Evolutionary conservation across 2,113 vertebrate species (phyloP).

Genomic region (Oreochromis spilurus): DNA sequence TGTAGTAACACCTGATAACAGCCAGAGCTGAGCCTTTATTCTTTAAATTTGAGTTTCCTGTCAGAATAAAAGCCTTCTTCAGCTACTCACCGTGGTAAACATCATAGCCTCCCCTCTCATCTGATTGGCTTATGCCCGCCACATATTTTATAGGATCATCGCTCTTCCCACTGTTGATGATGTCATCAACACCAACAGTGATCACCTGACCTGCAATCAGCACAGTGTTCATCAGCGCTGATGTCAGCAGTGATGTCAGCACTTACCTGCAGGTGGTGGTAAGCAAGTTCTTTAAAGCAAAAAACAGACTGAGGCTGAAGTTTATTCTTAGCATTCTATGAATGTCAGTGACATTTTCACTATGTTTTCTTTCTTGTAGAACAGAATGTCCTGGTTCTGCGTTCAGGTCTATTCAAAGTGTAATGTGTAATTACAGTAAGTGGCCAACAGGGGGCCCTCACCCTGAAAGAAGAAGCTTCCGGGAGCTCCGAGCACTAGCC

Average conservation of each 20-base stretch:
- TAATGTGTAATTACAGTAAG: not conserved
- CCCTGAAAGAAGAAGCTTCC: slow-evolving; percentile 26
- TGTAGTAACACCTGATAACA: not conserved
- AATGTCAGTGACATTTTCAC: not conserved
- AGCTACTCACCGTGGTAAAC: not conserved
- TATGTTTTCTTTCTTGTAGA: not conserved
- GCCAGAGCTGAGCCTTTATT: not conserved
- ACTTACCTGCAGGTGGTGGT: not conserved
- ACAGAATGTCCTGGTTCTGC: not conserved
- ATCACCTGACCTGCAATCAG: slow-evolving; percentile 13
- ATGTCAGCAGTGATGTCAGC: not conserved
- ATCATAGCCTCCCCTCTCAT: not conserved
- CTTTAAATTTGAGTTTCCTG: not conserved
- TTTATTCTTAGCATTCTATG: not conserved
- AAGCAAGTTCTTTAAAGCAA: not conserved
- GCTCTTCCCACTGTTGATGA: not conserved
- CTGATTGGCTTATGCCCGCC: not conserved
- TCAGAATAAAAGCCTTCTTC: not conserved
- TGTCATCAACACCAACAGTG: not conserved
- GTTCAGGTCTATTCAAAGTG: not conserved
- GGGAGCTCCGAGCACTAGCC: not conserved
- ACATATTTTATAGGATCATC: not conserved
- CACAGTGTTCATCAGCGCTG: not conserved
- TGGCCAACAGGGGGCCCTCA: not conserved
- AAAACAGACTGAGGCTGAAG: not conserved